Evolutionary conservation across 2,797 vertebrate species (phyloP).

Genomic region (Benthosema pterotum): DNA sequence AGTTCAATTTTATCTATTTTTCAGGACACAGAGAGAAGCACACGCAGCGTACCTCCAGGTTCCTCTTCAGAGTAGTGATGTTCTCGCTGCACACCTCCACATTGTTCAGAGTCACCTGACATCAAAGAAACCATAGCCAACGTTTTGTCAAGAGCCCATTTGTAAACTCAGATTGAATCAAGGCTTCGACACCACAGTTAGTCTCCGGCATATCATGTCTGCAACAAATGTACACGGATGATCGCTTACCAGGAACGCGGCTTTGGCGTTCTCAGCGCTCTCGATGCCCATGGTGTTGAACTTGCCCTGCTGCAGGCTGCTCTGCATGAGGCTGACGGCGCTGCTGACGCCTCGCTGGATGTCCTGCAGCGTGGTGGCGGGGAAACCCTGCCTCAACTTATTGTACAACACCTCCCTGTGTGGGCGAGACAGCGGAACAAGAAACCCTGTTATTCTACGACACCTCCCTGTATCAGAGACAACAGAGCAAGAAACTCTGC

Average conservation of each 20-base stretch:
- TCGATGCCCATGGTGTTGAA: constrained; percentile 97
- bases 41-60: constrained; percentile 85
- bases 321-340: constrained; percentile 97
- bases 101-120: constrained; percentile 94
- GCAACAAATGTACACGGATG: no score
- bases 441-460: not conserved
- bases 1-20: no score
- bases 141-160: not conserved
- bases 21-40: not conserved
- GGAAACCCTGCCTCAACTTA: constrained; percentile 93
- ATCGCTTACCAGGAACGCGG: constrained; percentile 91
- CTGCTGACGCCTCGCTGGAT: constrained; percentile 97
- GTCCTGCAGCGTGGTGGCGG: constrained; percentile 94
- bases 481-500: not conserved
- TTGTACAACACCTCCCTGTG: constrained; percentile 91
- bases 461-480: not conserved
- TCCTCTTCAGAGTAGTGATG: constrained; percentile 95
- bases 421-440: not conserved
- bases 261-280: constrained; percentile 92
- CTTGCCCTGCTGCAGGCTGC: constrained; percentile 97
- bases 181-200: no score
- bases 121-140: not conserved
- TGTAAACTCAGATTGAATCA: no score
- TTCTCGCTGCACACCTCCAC: constrained; percentile 97
- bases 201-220: no score